Evolutionary conservation across 30 jellyfish, hydroid and myxozoan genomes (phyloP), one percentile per base, ranked within the genome.

Genomic region (Aurelia coerulea): DNA sequence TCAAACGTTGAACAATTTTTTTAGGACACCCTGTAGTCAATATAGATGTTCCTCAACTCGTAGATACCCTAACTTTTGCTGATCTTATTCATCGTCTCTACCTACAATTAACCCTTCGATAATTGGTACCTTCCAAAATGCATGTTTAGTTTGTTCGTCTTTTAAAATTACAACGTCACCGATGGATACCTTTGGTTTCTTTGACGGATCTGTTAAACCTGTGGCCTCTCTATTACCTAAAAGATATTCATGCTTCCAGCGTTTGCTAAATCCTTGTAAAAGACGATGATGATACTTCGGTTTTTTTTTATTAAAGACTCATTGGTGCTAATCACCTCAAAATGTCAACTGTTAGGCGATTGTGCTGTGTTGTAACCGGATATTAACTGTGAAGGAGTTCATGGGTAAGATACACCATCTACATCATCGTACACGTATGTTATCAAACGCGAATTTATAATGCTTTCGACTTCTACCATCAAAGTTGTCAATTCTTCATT

Each of bases 231-330:
- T 65, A 41, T 62, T 15, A 60, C 70, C 54, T 8, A 80, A 23
- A 29, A 78, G 66, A 78, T 63, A 80, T 52, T 80, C 90, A 73
- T 80, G 41, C 65, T 39, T 80, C 85, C 90, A 80, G 15, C 84
- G 9, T 80, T 80, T 80, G 50, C 59, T 4, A 67, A 80, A 80
- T 16, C 42, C 71, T 4, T 15, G 41, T 41, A 80, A 67, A 15
- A 80, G 68, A 13, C 18, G 62, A 42, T 70, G 90, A 41, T 67
- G 84, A 62, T 80, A 49, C 42, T 63, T 80, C n/a, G n/a, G 56
- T 39, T 32, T 62, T 42, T 34, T 60, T 54, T 80, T 70, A 70
- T 62, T 29, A 80, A 64, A n/a, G 68, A 62, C 39, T 80, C 88
- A n/a, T n/a, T n/a, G n/a, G n/a, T n/a, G n/a, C n/a, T n/a, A n/a